Base-by-base conservation (phyloP, 1,140 invertebrate genomes). In the Coenobita brevimanus region DNA sequence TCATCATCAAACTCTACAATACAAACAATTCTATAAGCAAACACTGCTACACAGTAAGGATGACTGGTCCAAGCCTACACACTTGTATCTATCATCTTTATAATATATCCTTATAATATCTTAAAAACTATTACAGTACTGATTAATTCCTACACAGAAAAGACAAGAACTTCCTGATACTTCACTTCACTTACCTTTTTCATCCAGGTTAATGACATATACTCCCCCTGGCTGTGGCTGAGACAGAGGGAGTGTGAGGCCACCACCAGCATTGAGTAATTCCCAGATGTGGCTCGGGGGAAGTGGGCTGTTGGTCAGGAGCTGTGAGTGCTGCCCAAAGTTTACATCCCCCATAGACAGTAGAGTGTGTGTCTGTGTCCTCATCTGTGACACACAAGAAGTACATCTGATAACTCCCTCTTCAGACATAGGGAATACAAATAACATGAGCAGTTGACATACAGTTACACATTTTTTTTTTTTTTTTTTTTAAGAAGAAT, bases 271-370 rank as follows among this genome's bases (percentile, higher is more conserved):
- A 62, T 76, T 78, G 3, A 85, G 36, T 17, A 85, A 24, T 57
- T 85, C 83, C 83, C 83, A 85, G 27, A 85, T 67, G 38, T 85
- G 83, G 75, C 73, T 76, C 3, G 83, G 54, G 43, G 83, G 83
- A 27, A 85, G 57, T 21, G 83, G 64, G 24, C 83, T 85, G 67
- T 85, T 85, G 13, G 83, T 85, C 27, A 85, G 27, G 36, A 85
- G 69, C 73, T 85, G 83, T 38, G 83, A 85, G 38, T 85, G 71
- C 41, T 85, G 83, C 17, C 83, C 83, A 78, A 78, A 85, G 41
- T 85, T 78, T 60, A 85, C 83, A 41, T 85, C 83, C 6, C 57
- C 75, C 71, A 46, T 43, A 4, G 83, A 85, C 30, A 85, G 54
- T 21, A 85, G 46, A 46, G 71, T 64, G 21, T 85, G 83, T n/a